Evolutionary conservation across 1,140 invertebrate genomes (phyloP).

Genomic region (Homarus americanus): DNA sequence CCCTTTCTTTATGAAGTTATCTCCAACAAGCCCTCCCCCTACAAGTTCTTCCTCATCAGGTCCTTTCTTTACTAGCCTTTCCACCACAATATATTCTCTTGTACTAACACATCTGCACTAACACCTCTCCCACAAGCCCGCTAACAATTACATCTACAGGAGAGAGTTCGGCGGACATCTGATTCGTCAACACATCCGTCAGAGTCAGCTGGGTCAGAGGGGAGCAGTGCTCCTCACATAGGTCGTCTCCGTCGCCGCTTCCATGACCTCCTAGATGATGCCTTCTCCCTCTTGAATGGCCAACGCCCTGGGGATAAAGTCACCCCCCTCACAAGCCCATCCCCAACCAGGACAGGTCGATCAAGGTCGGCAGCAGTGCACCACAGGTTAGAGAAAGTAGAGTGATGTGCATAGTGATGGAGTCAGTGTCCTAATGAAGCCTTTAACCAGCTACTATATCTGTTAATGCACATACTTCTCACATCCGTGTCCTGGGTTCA

Average conservation of each 20-base stretch:
- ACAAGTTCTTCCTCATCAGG: too few species aligned
- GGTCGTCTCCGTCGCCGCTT: constrained; percentile 83
- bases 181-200: constrained; percentile 34
- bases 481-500: too few species aligned
- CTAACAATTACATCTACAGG: too few species aligned
- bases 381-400: constrained; percentile 17
- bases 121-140: background rate
- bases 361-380: constrained; percentile 54
- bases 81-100: too few species aligned
- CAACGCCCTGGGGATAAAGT: constrained; percentile 74
- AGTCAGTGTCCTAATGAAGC: too few species aligned
- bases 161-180: constrained; percentile 33
- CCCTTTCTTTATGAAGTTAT: too few species aligned
- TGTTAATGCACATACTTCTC: too few species aligned
- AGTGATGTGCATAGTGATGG: too few species aligned
- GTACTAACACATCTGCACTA: too few species aligned
- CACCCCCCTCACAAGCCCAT: constrained; percentile 55
- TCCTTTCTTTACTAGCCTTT: too few species aligned
- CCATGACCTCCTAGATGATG: constrained; percentile 84
- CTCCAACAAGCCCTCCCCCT: too few species aligned
- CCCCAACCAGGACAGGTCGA: constrained; percentile 34
- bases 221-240: constrained; percentile 76
- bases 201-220: constrained; percentile 33
- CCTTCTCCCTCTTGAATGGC: constrained; percentile 83
- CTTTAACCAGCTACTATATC: too few species aligned